These are phyloP conservation scores for Cacoxenus indagator DNA, from an alignment of 2,888 invertebrate genomes.

Conservation along the genomic window DNA sequence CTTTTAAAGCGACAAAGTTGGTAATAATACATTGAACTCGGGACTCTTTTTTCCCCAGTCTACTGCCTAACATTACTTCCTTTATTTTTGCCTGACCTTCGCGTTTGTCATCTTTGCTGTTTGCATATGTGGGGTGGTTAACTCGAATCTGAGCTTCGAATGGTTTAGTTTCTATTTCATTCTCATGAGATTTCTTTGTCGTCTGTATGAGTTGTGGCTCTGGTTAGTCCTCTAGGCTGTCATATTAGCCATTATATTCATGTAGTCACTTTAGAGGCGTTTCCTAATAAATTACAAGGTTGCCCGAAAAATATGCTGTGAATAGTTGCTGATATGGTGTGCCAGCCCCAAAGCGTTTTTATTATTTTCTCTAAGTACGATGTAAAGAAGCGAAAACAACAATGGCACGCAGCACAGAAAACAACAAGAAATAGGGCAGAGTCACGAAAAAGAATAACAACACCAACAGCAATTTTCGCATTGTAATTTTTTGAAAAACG, in stretches of 20 bases:
- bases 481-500: too few species aligned
- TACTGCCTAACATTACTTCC: neutral
- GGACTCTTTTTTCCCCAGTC: neutral
- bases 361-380: neutral
- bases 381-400: too few species aligned
- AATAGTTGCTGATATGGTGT: neutral
- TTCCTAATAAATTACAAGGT: neutral
- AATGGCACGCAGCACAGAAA: too few species aligned
- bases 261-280: neutral
- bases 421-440: too few species aligned
- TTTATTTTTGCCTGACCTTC: neutral
- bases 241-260: neutral
- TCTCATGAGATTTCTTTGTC: neutral
- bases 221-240: neutral
- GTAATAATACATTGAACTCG: neutral
- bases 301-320: neutral
- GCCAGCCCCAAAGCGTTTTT: too few species aligned
- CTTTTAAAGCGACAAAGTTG: slow-evolving; percentile 11
- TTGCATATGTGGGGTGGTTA: neutral
- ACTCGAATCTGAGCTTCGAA: neutral
- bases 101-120: slow-evolving; percentile 1
- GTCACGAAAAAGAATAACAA: too few species aligned
- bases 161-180: neutral
- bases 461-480: too few species aligned
- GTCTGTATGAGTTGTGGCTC: neutral